Conservation (phyloP, 2,113 vertebrate genomes). For the Mustelus asterias region DNA sequence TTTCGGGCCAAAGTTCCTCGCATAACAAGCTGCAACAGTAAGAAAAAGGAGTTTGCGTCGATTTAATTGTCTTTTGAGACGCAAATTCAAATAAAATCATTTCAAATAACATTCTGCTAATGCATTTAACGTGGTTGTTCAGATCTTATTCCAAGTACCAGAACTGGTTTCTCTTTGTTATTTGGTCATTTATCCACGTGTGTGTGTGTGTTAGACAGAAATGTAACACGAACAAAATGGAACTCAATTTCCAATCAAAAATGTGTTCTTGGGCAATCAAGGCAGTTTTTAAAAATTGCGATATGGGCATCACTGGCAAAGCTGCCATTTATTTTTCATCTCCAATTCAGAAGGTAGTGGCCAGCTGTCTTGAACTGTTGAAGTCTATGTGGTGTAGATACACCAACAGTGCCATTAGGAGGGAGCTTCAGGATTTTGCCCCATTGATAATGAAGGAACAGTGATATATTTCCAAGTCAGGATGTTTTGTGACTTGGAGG, state of each 20-base stretch:
- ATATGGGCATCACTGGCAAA: no score
- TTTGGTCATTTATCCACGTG: background rate
- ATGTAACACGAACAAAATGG: background rate
- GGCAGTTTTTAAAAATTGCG: background rate
- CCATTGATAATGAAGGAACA: no score
- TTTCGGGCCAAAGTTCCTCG: constrained; percentile 93
- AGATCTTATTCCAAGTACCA: background rate
- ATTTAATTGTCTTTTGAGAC: no score
- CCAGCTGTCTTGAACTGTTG: background rate
- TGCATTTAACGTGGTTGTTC: background rate
- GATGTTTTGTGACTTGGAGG: no score
- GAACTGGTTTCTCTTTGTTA: background rate
- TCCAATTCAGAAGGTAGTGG: background rate
- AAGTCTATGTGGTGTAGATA: background rate
- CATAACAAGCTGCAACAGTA: constrained; percentile 76
- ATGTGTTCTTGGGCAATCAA: background rate
- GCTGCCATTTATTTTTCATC: no score
- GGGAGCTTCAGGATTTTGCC: no score
- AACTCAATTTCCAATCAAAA: background rate
- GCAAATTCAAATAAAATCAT: background rate
- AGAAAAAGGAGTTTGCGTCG: constrained; percentile 32
- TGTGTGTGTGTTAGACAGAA: background rate
- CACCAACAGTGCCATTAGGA: no score
- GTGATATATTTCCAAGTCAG: no score
- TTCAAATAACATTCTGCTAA: background rate